phyloP scores from a whole-genome alignment of 2,113 vertebrate genomes.

The Paradoxurus hermaphroditus region DNA sequence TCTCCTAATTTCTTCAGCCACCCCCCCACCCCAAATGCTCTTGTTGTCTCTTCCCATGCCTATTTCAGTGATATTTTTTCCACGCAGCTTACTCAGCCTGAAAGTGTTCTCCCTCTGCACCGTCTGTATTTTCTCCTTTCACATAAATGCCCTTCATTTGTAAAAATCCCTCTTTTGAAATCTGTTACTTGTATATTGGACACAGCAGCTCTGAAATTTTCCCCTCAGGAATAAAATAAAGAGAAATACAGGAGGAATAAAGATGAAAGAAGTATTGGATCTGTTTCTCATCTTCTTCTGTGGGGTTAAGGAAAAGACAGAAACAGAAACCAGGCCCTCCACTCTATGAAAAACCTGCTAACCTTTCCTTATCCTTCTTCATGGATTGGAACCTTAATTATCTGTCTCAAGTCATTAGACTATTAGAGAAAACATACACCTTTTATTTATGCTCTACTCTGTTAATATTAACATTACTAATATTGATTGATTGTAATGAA shows the following conservation, averaged over 20 bases:
- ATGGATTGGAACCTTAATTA: neutral
- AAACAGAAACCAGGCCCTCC: neutral
- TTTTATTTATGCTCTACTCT: neutral
- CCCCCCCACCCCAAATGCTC: neutral
- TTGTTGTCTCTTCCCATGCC: neutral
- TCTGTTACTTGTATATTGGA: neutral
- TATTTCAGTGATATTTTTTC: neutral
- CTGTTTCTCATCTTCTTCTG: slow-evolving; percentile 17
- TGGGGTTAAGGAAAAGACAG: neutral
- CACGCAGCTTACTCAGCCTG: neutral
- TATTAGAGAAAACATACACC: neutral
- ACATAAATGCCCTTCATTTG: neutral
- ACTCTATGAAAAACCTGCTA: neutral
- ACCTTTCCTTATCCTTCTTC: neutral
- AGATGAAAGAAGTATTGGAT: neutral
- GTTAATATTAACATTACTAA: neutral
- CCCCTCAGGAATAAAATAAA: neutral
- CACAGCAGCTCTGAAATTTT: neutral
- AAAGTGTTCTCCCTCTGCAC: neutral
- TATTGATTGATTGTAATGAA: neutral
- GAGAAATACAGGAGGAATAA: neutral
- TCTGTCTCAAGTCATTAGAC: neutral
- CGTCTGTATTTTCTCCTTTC: neutral
- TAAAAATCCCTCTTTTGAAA: neutral
- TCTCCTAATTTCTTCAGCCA: neutral